These are phyloP conservation scores for Danio choprae DNA, from an alignment of 2,797 vertebrate species.

Conservation along the genomic window DNA sequence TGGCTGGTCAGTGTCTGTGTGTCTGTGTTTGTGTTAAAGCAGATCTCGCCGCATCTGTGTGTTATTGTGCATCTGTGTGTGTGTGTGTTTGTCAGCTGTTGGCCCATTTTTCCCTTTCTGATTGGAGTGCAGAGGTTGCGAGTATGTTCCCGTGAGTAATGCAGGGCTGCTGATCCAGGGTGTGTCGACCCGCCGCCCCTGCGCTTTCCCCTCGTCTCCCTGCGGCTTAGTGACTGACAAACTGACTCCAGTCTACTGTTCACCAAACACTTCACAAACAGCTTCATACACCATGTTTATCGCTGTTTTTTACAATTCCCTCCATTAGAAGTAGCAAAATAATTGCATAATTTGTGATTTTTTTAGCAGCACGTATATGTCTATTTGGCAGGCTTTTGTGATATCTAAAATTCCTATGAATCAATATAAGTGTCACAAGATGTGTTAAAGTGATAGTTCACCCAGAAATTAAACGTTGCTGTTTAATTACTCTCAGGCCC, in stretches of 20 bases:
- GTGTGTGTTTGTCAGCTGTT: conserved; percentile 32
- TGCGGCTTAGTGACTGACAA: conserved; percentile 33
- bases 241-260: conserved; percentile 14
- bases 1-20: conserved; percentile 1
- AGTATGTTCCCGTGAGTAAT: conserved; percentile 22
- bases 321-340: background rate
- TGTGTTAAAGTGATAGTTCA: too few species aligned
- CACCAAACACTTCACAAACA: background rate
- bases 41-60: background rate
- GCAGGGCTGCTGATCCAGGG: conserved; percentile 28
- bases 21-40: conserved; percentile 36
- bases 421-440: too few species aligned
- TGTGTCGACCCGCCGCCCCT: conserved; percentile 21
- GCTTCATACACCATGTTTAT: background rate
- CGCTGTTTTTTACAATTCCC: background rate
- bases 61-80: conserved; percentile 11
- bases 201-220: conserved; percentile 1
- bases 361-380: background rate
- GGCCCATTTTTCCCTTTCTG: background rate
- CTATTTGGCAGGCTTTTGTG: background rate
- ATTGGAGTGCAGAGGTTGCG: conserved; percentile 6
- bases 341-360: background rate
- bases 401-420: too few species aligned
- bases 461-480: too few species aligned
- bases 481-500: too few species aligned